phyloP scores from a whole-genome alignment of 1,140 invertebrate species.

The Papilio machaon region DNA sequence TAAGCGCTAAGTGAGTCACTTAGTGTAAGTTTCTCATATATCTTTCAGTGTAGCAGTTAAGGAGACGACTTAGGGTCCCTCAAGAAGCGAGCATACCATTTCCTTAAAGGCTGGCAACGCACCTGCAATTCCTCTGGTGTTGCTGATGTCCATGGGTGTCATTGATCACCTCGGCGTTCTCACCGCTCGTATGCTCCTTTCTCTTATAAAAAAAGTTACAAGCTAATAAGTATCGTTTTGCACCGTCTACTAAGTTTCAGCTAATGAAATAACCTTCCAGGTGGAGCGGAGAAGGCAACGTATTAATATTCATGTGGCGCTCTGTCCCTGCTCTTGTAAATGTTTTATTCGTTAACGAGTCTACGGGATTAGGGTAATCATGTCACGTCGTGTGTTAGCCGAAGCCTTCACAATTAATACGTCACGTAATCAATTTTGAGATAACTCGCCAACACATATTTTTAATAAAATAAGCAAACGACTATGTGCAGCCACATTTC shows the following conservation, averaged over 20 bases:
- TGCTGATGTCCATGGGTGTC: too few relatives aligned
- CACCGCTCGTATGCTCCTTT: too few relatives aligned
- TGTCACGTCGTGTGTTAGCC: constrained; percentile 72
- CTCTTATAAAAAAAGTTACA: not conserved
- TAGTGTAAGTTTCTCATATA: not conserved
- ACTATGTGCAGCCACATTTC: not conserved
- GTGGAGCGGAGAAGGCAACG: constrained; percentile 61
- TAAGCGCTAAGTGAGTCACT: not conserved
- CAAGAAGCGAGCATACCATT: too few relatives aligned
- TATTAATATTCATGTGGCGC: constrained; percentile 76
- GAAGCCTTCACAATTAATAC: constrained; percentile 70
- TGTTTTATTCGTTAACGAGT: constrained; percentile 80
- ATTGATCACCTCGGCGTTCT: too few relatives aligned
- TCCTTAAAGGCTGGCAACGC: too few relatives aligned
- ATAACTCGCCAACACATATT: constrained; percentile 39
- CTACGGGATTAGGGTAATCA: constrained; percentile 75
- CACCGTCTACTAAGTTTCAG: constrained; percentile 49
- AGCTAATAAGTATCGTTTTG: constrained; percentile 28
- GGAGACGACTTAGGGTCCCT: too few relatives aligned
- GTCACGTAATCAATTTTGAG: constrained; percentile 64
- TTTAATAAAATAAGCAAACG: not conserved
- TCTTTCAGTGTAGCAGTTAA: not conserved
- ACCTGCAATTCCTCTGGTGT: too few relatives aligned
- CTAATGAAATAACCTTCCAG: constrained; percentile 79
- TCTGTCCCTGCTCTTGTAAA: constrained; percentile 69